Evolutionary conservation across 92 coral and sea anemone species (phyloP), one percentile per base, ranked within the genome.

Genomic region (Pocillopora meandrina): DNA sequence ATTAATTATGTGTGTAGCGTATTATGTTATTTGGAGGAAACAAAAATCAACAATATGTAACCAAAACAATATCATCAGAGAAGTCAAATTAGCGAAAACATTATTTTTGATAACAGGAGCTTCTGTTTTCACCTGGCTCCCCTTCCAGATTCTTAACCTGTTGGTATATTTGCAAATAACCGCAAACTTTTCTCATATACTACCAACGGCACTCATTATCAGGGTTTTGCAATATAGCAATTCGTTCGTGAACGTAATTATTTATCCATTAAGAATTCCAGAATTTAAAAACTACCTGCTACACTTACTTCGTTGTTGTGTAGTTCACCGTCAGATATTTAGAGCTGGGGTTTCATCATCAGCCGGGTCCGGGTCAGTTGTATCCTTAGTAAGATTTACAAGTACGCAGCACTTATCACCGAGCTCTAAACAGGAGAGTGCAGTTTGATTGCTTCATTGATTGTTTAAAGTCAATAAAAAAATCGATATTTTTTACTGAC

Each of bases 1-100:
- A 8, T 12, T 71, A 49, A 12, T 71, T 10, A 71, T 71, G 55
- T 71, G 75, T 49, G 9, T 13, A 1, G 70, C 70, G 70, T 65
- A 65, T 23, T 23, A 8, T 23, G 36, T 65, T 65, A 20, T 71
- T 36, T 71, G 75, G 75, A 71, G 4, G 75, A 71, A 71, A 71
- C 75, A 71, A 14, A 36, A 36, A 71, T 15, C 55, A 16, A n/a
- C 21, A 10, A 34, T 71, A n/a, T 3, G 2, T n/a, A 71, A 35
- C 10, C 75, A 36, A 33, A 26, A 2, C 10, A 42, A 70, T 17
- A 10, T 63, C 2, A 23, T 5, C 33, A 33, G 74, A 33, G 74
- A 70, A 14, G 55, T 17, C 10, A 70, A 17, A 70, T 42, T 70
- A 12, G 74, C 74, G 2, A 70, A 42, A 19, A 70, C 74, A 4